Base-by-base conservation (phyloP, 2,113 vertebrate species). In the Phocoena sinus region DNA sequence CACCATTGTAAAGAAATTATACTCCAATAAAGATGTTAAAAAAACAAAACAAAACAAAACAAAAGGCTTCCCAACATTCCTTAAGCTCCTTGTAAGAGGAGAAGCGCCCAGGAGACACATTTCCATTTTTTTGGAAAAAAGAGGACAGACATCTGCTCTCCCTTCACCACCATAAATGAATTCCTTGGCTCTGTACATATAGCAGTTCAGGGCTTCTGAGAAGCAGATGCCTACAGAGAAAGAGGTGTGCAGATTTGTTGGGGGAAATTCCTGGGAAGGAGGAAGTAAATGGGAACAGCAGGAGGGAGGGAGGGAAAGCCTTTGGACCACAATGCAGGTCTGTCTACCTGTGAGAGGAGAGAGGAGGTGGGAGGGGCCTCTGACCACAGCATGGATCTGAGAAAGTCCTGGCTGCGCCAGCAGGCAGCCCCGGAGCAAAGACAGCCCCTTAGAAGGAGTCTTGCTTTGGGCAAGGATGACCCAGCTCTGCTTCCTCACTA, bases 311-410 rank as follows among this genome's bases (percentile, higher is more conserved):
- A 79, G n/a, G 17, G 47, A 79, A 92, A 87, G 38, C 8, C 68
- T 68, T 7, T 1, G 15, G 31, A 50, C 26, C 14, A 70, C 15
- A 33, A 0, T 4, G 6, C 4, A 17, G 17, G 31, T 80, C 3
- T 26, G 4, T 18, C 68, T 7, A 12, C 28, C 26, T 21, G 1
- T 56, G 21, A 89, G 80, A 71, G 53, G 17, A n/a, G 13, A n/a
- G 10, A 36, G 23, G 68, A 91, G 31, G 14, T 6, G 31, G 76
- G 21, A 67, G 26, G 60, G 65, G 41, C 1, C 26, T 80, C 50
- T 38, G 15, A 68, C 26, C 14, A 33, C 0, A 53, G 4, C 6
- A 17, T 0, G 20, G 21, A 28, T 73, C n/a, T 15, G 28, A 62
- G 28, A 41, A 74, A 6, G 50, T 41, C 41, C 38, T 14, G 20